Evolutionary conservation across 2,797 vertebrate species (phyloP), one percentile per base, ranked within the genome.

Genomic region (Poecilia picta): DNA sequence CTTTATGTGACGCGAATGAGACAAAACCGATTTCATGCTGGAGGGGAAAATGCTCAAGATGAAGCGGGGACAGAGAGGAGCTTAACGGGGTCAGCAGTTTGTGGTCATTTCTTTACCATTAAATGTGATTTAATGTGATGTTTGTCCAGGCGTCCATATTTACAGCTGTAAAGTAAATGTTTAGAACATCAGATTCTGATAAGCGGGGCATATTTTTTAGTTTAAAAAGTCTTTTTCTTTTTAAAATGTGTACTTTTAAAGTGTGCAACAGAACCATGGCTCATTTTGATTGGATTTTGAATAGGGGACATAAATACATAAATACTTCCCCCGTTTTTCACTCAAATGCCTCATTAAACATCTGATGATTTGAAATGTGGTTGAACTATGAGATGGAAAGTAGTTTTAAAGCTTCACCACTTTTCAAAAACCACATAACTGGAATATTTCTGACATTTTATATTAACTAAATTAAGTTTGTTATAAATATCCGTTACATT

Each of bases 11-110:
- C 31, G 0, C 45, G 53, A 81, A 43, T 45, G 2, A 80, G 59
- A 47, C 64, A 15, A 74, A 90, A 87, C 77, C 76, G 20, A 74
- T 84, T 83, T 76, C 76, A 70, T 49, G 83, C 53, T 16, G 53
- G 49, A 20, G 39, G 28, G 46, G 28, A 55, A 41, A 49, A 11
- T 51, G 23, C 39, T 3, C 46, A 51, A 78, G 71, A 74, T 79
- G 16, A 76, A 73, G 74, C 10, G 41, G 45, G 39, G 47, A 82
- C 64, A 43, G 62, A 39, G 33, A 47, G 73, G 64, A 81, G 85
- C 76, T 76, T 75, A 75, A 86, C 39, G 4, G 20, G 75, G 73
- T 89, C 82, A 2, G 36, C 28, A 8, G 25, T 31, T 53, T 41
- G 11, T 8, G 45, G 41, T 73, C 31, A n/a, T 64, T 73, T 77